These are phyloP conservation scores for Onychostoma macrolepis DNA, from an alignment of 2,113 vertebrate genomes.

Conservation along the genomic window DNA sequence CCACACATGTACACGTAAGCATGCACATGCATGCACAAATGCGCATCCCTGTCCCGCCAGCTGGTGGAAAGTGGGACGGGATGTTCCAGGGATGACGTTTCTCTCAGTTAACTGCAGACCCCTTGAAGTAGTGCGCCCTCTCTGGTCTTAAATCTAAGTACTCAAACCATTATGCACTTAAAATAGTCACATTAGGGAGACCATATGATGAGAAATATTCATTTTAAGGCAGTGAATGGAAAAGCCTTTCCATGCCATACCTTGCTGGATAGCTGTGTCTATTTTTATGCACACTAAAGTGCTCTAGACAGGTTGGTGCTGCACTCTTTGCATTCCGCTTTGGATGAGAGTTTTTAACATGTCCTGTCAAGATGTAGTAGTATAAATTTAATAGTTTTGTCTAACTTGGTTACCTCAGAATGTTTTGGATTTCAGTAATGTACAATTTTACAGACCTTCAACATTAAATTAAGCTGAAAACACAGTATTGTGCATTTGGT, in stretches of 20 bases:
- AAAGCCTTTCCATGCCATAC: slow-evolving; percentile 17
- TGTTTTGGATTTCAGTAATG: neutral
- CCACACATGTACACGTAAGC: neutral
- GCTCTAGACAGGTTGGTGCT: neutral
- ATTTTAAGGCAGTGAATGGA: neutral
- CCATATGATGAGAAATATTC: slow-evolving; percentile 7
- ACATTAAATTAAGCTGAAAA: neutral
- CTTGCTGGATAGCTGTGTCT: neutral
- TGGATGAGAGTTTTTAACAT: neutral
- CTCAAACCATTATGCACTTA: slow-evolving; percentile 18
- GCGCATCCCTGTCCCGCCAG: slow-evolving; percentile 37
- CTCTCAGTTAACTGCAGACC: neutral
- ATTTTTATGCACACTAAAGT: neutral
- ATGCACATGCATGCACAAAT: slow-evolving; percentile 21
- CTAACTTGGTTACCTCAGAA: neutral
- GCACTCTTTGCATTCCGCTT: neutral
- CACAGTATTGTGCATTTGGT: neutral
- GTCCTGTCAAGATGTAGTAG: neutral
- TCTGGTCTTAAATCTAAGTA: slow-evolving; percentile 23
- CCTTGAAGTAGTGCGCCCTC: neutral
- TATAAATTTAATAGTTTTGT: neutral
- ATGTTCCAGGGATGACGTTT: slow-evolving; percentile 49
- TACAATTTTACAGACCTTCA: neutral
- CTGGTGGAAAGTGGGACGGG: slow-evolving; percentile 52
- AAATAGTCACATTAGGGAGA: slow-evolving; percentile 5